Base-by-base conservation (phyloP, 2,113 vertebrate genomes). In the Synchiropus splendidus region DNA sequence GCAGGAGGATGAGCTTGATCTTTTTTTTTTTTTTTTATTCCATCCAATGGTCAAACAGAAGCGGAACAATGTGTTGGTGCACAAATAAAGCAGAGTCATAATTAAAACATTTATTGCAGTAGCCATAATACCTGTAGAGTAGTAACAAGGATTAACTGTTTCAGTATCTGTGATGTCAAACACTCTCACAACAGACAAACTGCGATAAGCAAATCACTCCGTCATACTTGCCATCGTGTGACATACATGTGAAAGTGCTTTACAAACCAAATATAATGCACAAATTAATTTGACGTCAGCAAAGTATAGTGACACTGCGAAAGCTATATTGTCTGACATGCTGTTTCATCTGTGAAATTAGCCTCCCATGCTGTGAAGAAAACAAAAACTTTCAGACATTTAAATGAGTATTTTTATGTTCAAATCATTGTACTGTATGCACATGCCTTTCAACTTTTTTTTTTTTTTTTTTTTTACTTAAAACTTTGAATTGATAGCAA, bases 81-180 rank as follows among this genome's bases (percentile, higher is more conserved):
- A 72, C 62, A 70, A 53, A 64, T 53, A 39, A 85, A 75, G 77
- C 79, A 75, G 80, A 78, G 64, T 78, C 72, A 68, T 89, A 90
- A 88, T 93, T 83, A 90, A 91, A 97, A 95, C 89, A 93, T 97
- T 98, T 98, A 98, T 98, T 98, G 92, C 91, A 94, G 88, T 90
- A 95, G 91, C 92, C 87, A 84, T 87, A 27, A 86, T 96, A 93
- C 89, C 86, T 93, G 90, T 91, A 95, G 90, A 94, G 89, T 91
- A 88, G 87, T 90, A 91, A 95, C 90, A 95, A 90, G 89, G 87
- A 90, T 90, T 87, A 97, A 93, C 86, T 96, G 89, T 88, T 94
- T 91, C 91, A 89, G 91, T 96, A 96, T 89, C 87, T 89, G 90
- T 88, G 90, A 87, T 90, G 87, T 88, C 87, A 89, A 94, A 97